Evolutionary conservation across 2,888 invertebrate species (phyloP).

Genomic region (Luffia ferchaultella): DNA sequence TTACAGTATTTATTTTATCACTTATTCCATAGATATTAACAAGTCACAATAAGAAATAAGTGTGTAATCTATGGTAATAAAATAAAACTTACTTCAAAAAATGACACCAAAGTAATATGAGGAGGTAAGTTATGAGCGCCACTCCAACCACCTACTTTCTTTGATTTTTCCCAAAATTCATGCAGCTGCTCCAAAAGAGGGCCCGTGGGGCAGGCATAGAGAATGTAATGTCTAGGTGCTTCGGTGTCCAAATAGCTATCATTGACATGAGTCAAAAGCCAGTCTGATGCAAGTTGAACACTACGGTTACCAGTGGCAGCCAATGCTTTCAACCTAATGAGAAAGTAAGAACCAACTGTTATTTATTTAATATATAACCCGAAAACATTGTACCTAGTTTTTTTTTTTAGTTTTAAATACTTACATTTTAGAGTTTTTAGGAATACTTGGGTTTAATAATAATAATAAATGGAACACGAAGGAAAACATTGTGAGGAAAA

Average conservation of each 20-base stretch:
- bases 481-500: no score
- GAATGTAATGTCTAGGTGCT: constrained; percentile 83
- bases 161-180: constrained; percentile 82
- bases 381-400: neutral
- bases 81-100: constrained; percentile 78
- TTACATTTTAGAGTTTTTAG: neutral
- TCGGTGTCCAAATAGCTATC: constrained; percentile 82
- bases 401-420: neutral
- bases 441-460: neutral
- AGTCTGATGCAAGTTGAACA: constrained; percentile 89
- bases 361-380: neutral
- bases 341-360: constrained; percentile 19
- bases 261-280: constrained; percentile 89
- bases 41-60: no score
- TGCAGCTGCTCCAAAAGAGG: constrained; percentile 75
- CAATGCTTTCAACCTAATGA: constrained; percentile 81
- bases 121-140: constrained; percentile 91
- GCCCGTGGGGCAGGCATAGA: constrained; percentile 88
- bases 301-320: constrained; percentile 90
- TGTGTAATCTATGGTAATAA: no score
- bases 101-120: constrained; percentile 88
- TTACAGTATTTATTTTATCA: no score
- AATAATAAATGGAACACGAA: no score
- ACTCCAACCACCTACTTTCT: constrained; percentile 82
- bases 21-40: no score